Percentiles rank a stretch among this genome's conserved stretches.
These are phyloP conservation scores for Drosophila kambysellisi DNA, from an alignment of 2,888 invertebrate genomes.

Conservation along the genomic window DNA sequence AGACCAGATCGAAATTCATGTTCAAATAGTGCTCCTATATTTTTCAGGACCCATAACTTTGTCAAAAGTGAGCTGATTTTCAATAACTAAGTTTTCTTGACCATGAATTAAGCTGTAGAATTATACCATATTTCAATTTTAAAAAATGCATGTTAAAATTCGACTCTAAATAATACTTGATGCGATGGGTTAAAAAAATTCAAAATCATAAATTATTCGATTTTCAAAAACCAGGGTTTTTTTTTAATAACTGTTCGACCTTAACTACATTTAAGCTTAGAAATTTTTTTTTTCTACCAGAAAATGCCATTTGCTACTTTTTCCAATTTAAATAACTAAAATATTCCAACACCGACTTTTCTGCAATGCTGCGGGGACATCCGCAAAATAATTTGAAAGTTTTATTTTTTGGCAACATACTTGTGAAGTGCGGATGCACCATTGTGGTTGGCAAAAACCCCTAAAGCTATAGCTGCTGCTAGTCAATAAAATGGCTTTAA, in stretches of 20 bases:
- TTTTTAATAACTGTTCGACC: not conserved
- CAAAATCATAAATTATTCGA: not conserved
- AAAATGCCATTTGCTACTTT: not conserved
- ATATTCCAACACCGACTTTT: not conserved
- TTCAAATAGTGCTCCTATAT: not conserved
- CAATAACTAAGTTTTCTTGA: not conserved
- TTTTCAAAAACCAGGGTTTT: not conserved
- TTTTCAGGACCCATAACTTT: not conserved
- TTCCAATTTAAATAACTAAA: not conserved
- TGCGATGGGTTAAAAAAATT: not conserved
- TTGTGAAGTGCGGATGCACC: not conserved
- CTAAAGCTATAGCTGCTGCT: not conserved
- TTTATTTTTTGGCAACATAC: constrained; percentile 8
- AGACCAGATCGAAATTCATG: not conserved
- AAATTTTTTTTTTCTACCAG: no score
- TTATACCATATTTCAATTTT: not conserved
- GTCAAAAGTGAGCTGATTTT: not conserved
- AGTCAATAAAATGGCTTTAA: constrained; percentile 77
- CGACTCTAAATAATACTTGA: no score
- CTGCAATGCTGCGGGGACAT: not conserved
- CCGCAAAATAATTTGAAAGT: constrained; percentile 14
- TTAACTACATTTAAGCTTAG: not conserved
- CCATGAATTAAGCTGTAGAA: not conserved
- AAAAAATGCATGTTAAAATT: not conserved
- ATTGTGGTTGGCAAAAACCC: not conserved